Conservation (phyloP, 2,888 invertebrate genomes). For the Chorisops tibialis region DNA sequence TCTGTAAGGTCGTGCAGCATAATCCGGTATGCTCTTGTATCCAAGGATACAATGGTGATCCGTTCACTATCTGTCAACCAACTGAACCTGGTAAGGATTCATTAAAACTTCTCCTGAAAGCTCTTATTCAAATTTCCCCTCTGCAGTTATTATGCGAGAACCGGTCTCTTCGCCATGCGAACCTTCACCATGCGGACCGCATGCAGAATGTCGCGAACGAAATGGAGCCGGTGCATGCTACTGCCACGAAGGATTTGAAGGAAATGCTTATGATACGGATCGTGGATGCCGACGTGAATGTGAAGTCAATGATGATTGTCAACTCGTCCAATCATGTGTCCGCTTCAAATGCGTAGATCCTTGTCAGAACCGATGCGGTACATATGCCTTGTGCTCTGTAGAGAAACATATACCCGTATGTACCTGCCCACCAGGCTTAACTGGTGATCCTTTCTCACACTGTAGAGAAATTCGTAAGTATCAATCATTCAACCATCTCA, state of each 20-base stretch:
- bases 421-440: conserved; percentile 69
- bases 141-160: conserved; percentile 60
- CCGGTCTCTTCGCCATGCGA: conserved; percentile 71
- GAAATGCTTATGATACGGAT: conserved; percentile 72
- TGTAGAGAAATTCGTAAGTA: conserved; percentile 58
- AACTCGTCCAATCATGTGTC: conserved; percentile 69
- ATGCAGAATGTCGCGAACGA: conserved; percentile 77
- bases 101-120: not conserved
- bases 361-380: conserved; percentile 79
- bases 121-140: conserved; percentile 35
- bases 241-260: conserved; percentile 74
- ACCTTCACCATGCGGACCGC: conserved; percentile 81
- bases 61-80: conserved; percentile 58
- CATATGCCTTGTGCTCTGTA: conserved; percentile 73
- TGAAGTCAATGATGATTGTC: conserved; percentile 73
- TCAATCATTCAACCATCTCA: conserved; percentile 1
- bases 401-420: conserved; percentile 77
- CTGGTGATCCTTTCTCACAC: conserved; percentile 79
- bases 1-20: conserved; percentile 82
- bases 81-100: conserved; percentile 40
- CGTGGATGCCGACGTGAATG: conserved; percentile 72
- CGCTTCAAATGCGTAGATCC: conserved; percentile 82
- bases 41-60: conserved; percentile 79
- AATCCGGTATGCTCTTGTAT: conserved; percentile 76
- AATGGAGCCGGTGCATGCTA: conserved; percentile 83